A percentile compares a stretch with the other conserved stretches of the same genome.
Evolutionary conservation across 2,797 vertebrate species (phyloP).

Genomic region (Sebastes baramenuke): DNA sequence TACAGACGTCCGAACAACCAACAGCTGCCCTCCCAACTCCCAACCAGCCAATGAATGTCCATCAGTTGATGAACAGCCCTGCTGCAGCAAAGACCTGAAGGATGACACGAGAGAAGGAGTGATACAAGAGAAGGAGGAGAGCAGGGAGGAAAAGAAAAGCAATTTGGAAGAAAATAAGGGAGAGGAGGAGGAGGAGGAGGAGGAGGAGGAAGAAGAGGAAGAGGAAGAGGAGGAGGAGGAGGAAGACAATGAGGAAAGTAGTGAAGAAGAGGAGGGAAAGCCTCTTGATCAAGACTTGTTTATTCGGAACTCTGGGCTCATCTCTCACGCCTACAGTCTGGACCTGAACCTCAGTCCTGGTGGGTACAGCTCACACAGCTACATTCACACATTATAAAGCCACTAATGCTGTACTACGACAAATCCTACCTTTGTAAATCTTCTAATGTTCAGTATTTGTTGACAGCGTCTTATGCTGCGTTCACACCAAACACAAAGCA

Average conservation of each 20-base stretch:
- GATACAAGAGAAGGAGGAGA: background rate
- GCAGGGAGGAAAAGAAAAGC: background rate
- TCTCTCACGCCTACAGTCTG: conserved; percentile 90
- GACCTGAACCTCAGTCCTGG: conserved; percentile 87
- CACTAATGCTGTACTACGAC: background rate
- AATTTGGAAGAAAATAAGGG: background rate
- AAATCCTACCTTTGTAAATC: background rate
- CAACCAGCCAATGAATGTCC: background rate
- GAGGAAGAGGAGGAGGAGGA: background rate
- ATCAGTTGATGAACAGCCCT: conserved; percentile 81
- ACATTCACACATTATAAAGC: background rate
- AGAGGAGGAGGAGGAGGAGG: background rate
- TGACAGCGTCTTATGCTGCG: background rate
- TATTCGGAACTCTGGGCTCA: conserved; percentile 88
- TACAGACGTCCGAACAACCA: background rate
- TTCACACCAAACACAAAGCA: too few species aligned
- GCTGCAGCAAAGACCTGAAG: conserved; percentile 88
- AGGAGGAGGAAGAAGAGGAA: background rate
- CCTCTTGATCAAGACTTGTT: conserved; percentile 77
- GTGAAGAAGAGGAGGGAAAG: background rate
- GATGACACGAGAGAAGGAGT: background rate
- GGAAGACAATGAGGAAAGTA: background rate
- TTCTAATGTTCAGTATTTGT: background rate
- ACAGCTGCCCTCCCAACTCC: background rate
- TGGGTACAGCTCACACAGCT: conserved; percentile 57